Evolutionary conservation across 2,797 vertebrate genomes (phyloP), one percentile per base, ranked within the genome.

Genomic region (Hypotaenidia okinawae): DNA sequence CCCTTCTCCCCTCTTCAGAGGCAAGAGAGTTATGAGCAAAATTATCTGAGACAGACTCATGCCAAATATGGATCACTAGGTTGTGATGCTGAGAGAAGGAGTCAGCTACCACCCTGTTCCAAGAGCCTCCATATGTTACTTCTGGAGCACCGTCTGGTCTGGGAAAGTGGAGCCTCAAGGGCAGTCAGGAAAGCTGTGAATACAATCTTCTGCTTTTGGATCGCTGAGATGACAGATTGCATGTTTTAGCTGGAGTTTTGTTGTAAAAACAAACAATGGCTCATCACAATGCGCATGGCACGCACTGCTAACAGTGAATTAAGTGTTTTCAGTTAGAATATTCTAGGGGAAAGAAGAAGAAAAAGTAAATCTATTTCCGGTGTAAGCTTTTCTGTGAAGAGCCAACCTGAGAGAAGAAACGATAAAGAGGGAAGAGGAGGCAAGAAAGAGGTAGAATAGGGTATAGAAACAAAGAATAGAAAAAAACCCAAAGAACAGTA

Each of bases 71-170:
- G 77, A 90, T 90, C 77, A 87, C 3, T 3, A 90, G 68, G 81
- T 64, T 59, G 10, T 32, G 45, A 96, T 62, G 78, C 64, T 77
- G 72, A 93, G 75, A 62, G 41, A 37, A 91, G 35, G 33, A 95
- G 78, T 94, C 94, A 96, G 75, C 89, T 77, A 90, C 54, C 61
- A 95, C 70, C n/a, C 83, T 77, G 93, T 92, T 96, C 93, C 94
- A 97, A 95, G 72, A 89, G n/a, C 54, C 57, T 93, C 95, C 95
- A 87, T 97, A 97, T 96, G 96, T 87, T 84, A 92, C 85, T 95
- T 94, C 91, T 96, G 88, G 66, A 96, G 89, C 89, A 89, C 91
- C 54, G 74, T 94, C 95, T 97, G 94, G 90, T 80, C 94, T 82
- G 88, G 90, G 83, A 92, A 96, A 95, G 88, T 62, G 32, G 58